Percentiles rank a stretch among this genome's conserved stretches.
Evolutionary conservation across 2,888 invertebrate species (phyloP).

Genomic region (Cosmia trapezina): DNA sequence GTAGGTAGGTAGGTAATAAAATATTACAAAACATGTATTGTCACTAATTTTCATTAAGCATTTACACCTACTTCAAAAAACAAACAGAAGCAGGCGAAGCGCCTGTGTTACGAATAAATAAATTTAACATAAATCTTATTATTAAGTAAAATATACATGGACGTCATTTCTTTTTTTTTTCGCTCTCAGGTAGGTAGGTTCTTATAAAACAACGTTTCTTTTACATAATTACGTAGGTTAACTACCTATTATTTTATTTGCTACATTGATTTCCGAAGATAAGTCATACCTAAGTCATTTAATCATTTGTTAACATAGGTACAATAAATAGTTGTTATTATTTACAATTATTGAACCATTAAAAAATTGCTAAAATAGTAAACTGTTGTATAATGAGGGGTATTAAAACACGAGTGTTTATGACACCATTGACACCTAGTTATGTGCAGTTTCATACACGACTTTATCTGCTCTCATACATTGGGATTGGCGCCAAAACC

Average conservation of each 20-base stretch:
- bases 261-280: neutral
- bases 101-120: constrained; percentile 29
- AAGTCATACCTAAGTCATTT: no score
- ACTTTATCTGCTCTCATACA: no score
- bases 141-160: constrained; percentile 33
- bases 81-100: constrained; percentile 35
- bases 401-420: no score
- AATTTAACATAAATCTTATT: constrained; percentile 15
- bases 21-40: constrained; percentile 19
- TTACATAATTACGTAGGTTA: neutral
- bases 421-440: no score
- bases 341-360: neutral
- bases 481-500: no score
- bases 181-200: neutral
- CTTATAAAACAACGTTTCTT: neutral
- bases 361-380: neutral
- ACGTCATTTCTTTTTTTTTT: constrained; percentile 5
- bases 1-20: neutral
- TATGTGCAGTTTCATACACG: no score
- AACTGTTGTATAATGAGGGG: no score
- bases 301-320: no score
- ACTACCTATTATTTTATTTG: neutral
- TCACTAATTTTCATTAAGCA: constrained; percentile 23
- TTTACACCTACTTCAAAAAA: constrained; percentile 24
- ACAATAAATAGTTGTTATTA: no score